Percentiles rank a stretch among this genome's conserved stretches.
Conservation (phyloP, 2,888 invertebrate genomes). For the Periphyllus acericola region DNA sequence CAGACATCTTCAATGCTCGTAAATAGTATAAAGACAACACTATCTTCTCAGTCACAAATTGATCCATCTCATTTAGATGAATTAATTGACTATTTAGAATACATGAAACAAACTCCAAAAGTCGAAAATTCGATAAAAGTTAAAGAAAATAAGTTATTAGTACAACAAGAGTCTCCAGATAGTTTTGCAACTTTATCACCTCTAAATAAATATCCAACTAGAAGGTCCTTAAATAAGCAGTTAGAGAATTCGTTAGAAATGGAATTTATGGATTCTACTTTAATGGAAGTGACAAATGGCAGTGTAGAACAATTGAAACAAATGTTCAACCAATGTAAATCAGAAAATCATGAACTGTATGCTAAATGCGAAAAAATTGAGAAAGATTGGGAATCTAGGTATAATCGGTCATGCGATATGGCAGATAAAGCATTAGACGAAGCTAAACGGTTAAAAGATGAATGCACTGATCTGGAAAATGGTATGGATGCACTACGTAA, state of each 20-base stretch:
- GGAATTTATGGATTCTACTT: slow-evolving; percentile 26
- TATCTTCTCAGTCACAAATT: slow-evolving; percentile 40
- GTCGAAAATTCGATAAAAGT: background rate
- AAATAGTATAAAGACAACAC: slow-evolving; percentile 25
- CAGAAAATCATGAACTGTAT: slow-evolving; percentile 21
- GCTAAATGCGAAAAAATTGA: slow-evolving; percentile 19
- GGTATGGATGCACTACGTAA: slow-evolving; percentile 79
- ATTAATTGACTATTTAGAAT: slow-evolving; percentile 42
- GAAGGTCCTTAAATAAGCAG: slow-evolving; percentile 51
- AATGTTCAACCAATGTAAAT: slow-evolving; percentile 46
- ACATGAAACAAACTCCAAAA: slow-evolving; percentile 22
- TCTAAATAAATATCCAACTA: slow-evolving; percentile 40
- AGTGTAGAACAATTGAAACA: slow-evolving; percentile 50
- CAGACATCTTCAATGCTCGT: slow-evolving; percentile 18
- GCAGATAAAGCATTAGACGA: slow-evolving; percentile 58
- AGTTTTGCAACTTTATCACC: slow-evolving; percentile 31
- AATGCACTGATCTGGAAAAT: slow-evolving; percentile 76
- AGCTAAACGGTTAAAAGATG: slow-evolving; percentile 62
- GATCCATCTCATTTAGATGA: slow-evolving; percentile 37
- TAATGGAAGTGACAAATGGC: slow-evolving; percentile 6
- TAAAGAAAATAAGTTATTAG: background rate
- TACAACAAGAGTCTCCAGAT: background rate
- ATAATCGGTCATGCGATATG: slow-evolving; percentile 29
- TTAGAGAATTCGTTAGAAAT: slow-evolving; percentile 36
- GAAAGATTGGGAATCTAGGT: slow-evolving; percentile 45